Evolutionary conservation across 2,888 invertebrate genomes (phyloP), one percentile per base, ranked within the genome.

Genomic region (Lampropteryx suffumata): DNA sequence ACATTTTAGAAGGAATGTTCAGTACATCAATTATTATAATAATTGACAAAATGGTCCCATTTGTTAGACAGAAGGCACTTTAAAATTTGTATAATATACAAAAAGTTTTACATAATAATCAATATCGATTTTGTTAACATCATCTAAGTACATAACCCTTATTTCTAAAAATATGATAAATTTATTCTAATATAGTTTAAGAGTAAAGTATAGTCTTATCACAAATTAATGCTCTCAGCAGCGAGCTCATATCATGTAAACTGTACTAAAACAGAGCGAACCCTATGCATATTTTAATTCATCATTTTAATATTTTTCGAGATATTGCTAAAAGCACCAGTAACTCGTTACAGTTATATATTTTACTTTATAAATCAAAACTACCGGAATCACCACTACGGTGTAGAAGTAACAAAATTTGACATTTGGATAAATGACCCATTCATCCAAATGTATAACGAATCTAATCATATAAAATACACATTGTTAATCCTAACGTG

Each of bases 1-100:
- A 74, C 72, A 70, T 71, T 73, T 75, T 61, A 39, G 71, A 80
- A 81, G 89, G 88, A 90, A 88, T 88, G 88, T 88, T 84, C 79
- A 82, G 82, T 86, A 77, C 78, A 79, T 82, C 73, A 78, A 77
- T 75, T 73, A 67, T 59, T 62, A 48, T 70, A 79, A 50, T 69
- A 81, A 79, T 82, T 80, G 79, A 84, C 73, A 82, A 67, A 55
- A 56, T 81, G 82, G 79, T 83, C 84, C 84, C 82, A 65, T 71
- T 24, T 62, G 71, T 75, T 71, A 69, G 54, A 78, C 65, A 70
- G 69, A 84, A 85, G 85, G 84, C 84, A 85, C 88, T 78, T 77
- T 62, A 64, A 61, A 53, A 33, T 54, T 66, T 65, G 35, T 68
- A 67, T 58, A 55, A 41, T 55, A 61, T 59, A 56, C 50, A 51